Evolutionary conservation across 2,888 invertebrate species (phyloP).

Genomic region (Arenicola marina): DNA sequence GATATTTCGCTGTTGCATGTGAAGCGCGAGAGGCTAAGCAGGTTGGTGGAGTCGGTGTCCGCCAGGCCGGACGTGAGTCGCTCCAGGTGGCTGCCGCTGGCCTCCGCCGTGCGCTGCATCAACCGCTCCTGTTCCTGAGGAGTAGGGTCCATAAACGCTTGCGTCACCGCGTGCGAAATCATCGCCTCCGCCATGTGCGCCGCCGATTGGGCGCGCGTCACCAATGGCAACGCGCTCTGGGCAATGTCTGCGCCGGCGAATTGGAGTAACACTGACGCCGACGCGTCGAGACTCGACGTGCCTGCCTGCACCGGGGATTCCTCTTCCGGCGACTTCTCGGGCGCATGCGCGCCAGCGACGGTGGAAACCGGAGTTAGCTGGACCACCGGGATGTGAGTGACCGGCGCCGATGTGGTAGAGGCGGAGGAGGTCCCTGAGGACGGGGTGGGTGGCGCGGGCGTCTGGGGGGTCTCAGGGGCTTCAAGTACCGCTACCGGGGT

Average conservation of each 20-base stretch:
- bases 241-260: too few relatives aligned
- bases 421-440: not conserved
- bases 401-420: not conserved
- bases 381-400: not conserved
- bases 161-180: not conserved
- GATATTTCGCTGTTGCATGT: not conserved
- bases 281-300: too few relatives aligned
- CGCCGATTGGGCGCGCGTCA: not conserved
- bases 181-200: not conserved
- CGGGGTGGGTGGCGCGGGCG: not conserved
- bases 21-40: slow-evolving; percentile 16
- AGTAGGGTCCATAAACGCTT: too few relatives aligned
- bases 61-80: not conserved
- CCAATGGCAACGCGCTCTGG: not conserved
- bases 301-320: not conserved
- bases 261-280: too few relatives aligned
- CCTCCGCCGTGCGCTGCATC: too few relatives aligned
- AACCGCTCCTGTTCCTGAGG: too few relatives aligned
- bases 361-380: not conserved
- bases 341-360: not conserved
- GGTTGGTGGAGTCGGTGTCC: slow-evolving; percentile 13
- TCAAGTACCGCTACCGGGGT: not conserved
- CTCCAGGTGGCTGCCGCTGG: not conserved
- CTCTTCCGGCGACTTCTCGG: not conserved
- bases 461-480: not conserved